Percentiles rank a stretch among this genome's conserved stretches.
Evolutionary conservation across 2,888 invertebrate species (phyloP).

Genomic region (Erebia epiphron): DNA sequence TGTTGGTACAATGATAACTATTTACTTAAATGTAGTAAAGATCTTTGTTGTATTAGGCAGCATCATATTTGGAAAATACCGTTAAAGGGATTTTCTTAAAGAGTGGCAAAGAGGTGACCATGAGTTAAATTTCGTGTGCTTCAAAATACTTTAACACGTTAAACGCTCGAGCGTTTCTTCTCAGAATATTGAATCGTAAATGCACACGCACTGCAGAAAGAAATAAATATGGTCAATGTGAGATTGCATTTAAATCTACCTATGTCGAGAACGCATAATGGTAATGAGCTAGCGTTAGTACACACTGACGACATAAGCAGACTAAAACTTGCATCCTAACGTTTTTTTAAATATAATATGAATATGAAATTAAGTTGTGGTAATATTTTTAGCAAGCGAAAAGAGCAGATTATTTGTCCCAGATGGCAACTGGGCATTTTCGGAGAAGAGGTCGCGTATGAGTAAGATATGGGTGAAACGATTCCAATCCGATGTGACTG

Average conservation of each 20-base stretch:
- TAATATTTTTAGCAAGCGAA: too few species aligned
- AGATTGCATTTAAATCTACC: conserved; percentile 20
- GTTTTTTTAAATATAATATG: too few species aligned
- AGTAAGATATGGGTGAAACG: too few species aligned
- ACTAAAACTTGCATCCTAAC: background rate
- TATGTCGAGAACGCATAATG: conserved; percentile 13
- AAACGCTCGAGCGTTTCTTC: conserved; percentile 6
- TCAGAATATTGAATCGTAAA: conserved; percentile 9
- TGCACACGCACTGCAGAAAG: conserved; percentile 15
- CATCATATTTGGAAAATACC: background rate
- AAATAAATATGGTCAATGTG: conserved; percentile 20
- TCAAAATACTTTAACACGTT: background rate
- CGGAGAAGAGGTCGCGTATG: too few species aligned
- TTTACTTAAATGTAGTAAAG: background rate
- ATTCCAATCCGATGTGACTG: too few species aligned
- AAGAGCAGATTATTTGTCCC: too few species aligned
- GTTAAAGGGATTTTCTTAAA: background rate
- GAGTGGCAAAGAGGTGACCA: background rate
- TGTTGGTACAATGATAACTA: too few species aligned
- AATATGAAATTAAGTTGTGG: too few species aligned
- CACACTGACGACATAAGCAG: background rate
- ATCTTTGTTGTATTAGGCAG: too few species aligned
- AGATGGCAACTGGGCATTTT: too few species aligned
- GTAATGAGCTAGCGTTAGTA: conserved; percentile 10
- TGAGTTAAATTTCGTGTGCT: background rate